Conservation (phyloP, 2,888 invertebrate species). For the Tholera decimalis region DNA sequence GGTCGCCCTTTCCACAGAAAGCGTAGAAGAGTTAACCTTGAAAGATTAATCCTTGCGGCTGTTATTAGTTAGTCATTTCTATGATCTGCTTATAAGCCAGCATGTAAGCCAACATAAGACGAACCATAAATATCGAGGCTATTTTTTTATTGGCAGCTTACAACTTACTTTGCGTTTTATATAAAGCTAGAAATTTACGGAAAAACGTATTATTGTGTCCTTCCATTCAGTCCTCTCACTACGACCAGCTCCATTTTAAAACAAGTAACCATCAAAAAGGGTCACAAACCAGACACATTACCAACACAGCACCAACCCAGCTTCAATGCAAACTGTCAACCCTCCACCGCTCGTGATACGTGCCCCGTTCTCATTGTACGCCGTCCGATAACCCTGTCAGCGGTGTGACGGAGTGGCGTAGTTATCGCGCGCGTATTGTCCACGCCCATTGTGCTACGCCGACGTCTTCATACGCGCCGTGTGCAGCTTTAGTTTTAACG, state of each 20-base stretch:
- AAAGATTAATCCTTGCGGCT: too few species aligned
- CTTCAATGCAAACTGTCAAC: conserved; percentile 57
- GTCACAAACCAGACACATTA: conserved; percentile 26
- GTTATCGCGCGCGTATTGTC: conserved; percentile 88
- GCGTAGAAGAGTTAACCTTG: too few species aligned
- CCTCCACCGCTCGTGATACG: conserved; percentile 62
- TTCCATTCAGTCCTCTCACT: too few species aligned
- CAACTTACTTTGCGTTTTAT: too few species aligned
- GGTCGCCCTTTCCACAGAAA: too few species aligned
- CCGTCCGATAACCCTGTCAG: conserved; percentile 89
- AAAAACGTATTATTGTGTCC: too few species aligned
- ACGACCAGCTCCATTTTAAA: not conserved
- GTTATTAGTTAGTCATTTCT: too few species aligned
- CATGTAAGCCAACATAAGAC: not conserved
- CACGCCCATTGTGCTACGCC: conserved; percentile 82
- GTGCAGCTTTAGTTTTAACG: conserved; percentile 68
- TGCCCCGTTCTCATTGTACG: conserved; percentile 73
- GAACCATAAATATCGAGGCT: not conserved
- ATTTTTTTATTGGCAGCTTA: too few species aligned
- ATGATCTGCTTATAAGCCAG: too few species aligned
- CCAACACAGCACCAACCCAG: conserved; percentile 13
- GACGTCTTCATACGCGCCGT: conserved; percentile 82
- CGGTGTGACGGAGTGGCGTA: conserved; percentile 88
- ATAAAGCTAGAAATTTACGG: too few species aligned
- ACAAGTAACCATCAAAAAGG: conserved; percentile 19